Evolutionary conservation across 2,113 vertebrate species (phyloP).

Genomic region (Phalacrocorax pelagicus): DNA sequence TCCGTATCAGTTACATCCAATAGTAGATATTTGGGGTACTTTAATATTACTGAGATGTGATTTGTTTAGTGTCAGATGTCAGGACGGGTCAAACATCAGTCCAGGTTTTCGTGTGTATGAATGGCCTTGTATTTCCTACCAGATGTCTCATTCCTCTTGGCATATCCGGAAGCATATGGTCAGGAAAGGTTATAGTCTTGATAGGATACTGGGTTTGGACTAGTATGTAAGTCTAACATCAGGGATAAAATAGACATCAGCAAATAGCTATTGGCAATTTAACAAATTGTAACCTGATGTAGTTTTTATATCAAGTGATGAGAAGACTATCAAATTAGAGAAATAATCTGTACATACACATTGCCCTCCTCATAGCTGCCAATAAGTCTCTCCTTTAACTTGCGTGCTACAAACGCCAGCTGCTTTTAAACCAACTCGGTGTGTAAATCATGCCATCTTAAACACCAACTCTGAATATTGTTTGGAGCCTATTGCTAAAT

Average conservation of each 20-base stretch:
- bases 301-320: not conserved
- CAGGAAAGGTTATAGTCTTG: not conserved
- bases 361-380: not conserved
- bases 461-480: not conserved
- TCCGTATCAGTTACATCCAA: not conserved
- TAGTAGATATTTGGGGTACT: not conserved
- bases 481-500: not conserved
- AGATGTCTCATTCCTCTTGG: not conserved
- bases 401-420: not conserved
- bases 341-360: not conserved
- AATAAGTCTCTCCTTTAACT: not conserved
- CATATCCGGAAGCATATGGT: not conserved
- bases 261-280: not conserved
- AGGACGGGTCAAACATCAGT: not conserved
- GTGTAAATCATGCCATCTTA: not conserved
- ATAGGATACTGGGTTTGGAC: not conserved
- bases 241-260: not conserved
- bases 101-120: not conserved
- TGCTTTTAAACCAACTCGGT: not conserved
- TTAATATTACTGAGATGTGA: not conserved
- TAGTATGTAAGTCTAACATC: not conserved
- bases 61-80: not conserved
- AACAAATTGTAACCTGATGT: not conserved
- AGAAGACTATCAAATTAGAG: not conserved
- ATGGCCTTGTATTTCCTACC: not conserved